Evolutionary conservation across 2,113 vertebrate species (phyloP).

Genomic region (Gambusia affinis): DNA sequence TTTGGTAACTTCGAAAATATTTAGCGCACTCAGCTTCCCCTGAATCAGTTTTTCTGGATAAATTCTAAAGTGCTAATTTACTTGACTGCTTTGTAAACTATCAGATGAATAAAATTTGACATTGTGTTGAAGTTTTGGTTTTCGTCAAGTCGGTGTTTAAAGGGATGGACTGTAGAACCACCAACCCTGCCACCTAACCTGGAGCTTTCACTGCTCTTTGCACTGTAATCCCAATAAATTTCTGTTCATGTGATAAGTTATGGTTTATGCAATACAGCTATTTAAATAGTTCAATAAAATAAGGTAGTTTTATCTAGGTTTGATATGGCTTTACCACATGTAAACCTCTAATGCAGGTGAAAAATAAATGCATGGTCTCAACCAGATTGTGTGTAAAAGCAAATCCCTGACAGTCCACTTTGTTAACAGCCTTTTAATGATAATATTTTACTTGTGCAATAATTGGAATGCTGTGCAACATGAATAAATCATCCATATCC

Average conservation of each 20-base stretch:
- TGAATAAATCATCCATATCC: slow-evolving; percentile 1
- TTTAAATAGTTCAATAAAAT: not conserved
- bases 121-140: not conserved
- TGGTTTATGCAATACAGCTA: not conserved
- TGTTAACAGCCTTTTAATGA: slow-evolving; percentile 1
- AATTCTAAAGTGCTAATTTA: too few species aligned
- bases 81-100: too few species aligned
- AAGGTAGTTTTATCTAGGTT: not conserved
- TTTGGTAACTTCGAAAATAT: too few species aligned
- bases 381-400: not conserved
- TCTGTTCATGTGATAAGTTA: not conserved
- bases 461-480: not conserved
- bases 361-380: not conserved
- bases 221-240: not conserved
- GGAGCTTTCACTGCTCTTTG: not conserved
- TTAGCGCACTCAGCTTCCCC: too few species aligned
- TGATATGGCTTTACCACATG: not conserved
- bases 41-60: too few species aligned
- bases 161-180: not conserved
- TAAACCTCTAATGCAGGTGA: not conserved
- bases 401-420: not conserved
- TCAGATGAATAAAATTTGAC: too few species aligned
- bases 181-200: not conserved
- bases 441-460: not conserved
- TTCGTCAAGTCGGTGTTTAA: not conserved